Evolutionary conservation across 2,113 vertebrate genomes (phyloP), one percentile per base, ranked within the genome.

Genomic region (Epinephelus lanceolatus): DNA sequence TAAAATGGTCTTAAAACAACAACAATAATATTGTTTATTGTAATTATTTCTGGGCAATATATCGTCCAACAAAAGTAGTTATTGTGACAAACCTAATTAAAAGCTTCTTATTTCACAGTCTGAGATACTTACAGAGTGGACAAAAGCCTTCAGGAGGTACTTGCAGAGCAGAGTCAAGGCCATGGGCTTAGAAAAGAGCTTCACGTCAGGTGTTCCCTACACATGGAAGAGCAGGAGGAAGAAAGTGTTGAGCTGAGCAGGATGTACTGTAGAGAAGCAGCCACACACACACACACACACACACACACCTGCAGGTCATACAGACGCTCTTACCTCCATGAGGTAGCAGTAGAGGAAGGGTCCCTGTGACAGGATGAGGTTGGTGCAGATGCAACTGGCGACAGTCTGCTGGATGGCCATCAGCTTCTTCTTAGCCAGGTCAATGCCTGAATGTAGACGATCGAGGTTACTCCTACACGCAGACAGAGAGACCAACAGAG

Each of bases 301-400:
- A 27, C 27, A 27, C 27, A 27, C 27, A 30, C 3, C 2, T 15
- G 14, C 37, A 60, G 42, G 14, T 40, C 67, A 62, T 1, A 61
- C 53, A 33, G 12, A 78, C 21, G 59, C 27, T 21, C 17, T 7
- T 78, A 98, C 98, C 98, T 99, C 98, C 96, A 96, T 96, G 81
- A 99, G 97, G 74, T 96, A 96, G 81, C 98, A 99, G 78, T 99
- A 99, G 49, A 99, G 98, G 92, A 99, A 99, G 1, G 98, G 98
- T 4, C 98, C 98, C 92, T 99, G 98, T 1, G 98, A 99, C 83
- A 99, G 94, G 53, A 99, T 96, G 5, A 99, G 97, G 89, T 99
- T 99, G 89, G 98, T 99, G 71, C 98, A 98, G 86, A 99, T 97
- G 90, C 98, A 99, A 94, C 97, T 99, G 83, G 98, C 98, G 0